Evolutionary conservation across 1,140 invertebrate species (phyloP).

Genomic region (Drosophila sucinea): DNA sequence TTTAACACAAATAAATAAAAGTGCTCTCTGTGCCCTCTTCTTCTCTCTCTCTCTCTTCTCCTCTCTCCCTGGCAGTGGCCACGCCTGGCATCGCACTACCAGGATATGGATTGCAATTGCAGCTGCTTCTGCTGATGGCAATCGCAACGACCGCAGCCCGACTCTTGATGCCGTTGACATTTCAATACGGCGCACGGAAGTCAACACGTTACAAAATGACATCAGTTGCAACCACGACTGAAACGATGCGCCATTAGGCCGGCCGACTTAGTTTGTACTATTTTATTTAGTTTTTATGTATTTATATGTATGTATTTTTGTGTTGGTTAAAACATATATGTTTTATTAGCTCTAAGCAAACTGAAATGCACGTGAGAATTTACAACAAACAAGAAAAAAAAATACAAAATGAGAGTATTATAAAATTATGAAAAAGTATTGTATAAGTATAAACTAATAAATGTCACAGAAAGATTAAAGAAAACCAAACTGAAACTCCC

Average conservation of each 20-base stretch:
- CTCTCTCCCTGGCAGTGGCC: slow-evolving; percentile 28
- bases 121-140: slow-evolving; percentile 48
- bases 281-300: slow-evolving; percentile 18
- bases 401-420: neutral
- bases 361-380: slow-evolving; percentile 82
- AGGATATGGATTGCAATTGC: slow-evolving; percentile 31
- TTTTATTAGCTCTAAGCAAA: slow-evolving; percentile 77
- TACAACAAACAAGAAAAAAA: slow-evolving; percentile 47
- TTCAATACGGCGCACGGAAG: slow-evolving; percentile 75
- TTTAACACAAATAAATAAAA: slow-evolving; percentile 69
- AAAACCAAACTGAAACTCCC: slow-evolving; percentile 23
- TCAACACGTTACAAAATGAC: slow-evolving; percentile 71
- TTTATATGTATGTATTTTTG: slow-evolving; percentile 21
- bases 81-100: slow-evolving; percentile 31
- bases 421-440: slow-evolving; percentile 39
- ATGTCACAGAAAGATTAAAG: slow-evolving; percentile 29
- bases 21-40: slow-evolving; percentile 16
- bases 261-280: slow-evolving; percentile 14
- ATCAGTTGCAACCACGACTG: slow-evolving; percentile 11
- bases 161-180: slow-evolving; percentile 66
- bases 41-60: neutral
- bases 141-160: slow-evolving; percentile 60
- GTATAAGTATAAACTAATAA: slow-evolving; percentile 46
- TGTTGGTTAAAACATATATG: slow-evolving; percentile 38
- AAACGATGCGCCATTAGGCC: slow-evolving; percentile 1